phyloP scores from a whole-genome alignment of 2,113 vertebrate species.

The Oryzias celebensis region DNA sequence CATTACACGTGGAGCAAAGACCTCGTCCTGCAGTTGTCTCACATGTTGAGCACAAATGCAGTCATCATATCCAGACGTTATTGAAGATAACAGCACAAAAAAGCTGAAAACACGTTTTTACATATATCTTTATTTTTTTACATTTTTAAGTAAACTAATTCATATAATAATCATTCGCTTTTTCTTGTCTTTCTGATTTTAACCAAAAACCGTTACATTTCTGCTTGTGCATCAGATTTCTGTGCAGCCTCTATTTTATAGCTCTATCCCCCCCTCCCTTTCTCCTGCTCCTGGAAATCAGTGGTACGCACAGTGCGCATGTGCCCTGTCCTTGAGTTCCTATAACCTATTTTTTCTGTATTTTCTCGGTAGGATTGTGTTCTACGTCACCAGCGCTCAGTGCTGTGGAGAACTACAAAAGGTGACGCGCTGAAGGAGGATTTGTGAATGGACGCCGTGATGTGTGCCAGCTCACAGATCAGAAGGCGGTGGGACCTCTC shows the following conservation, averaged over 20 bases:
- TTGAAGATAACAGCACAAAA: slow-evolving; percentile 15
- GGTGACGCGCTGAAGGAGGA: slow-evolving; percentile 76
- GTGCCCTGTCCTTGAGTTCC: slow-evolving; percentile 66
- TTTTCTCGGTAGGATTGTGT: slow-evolving; percentile 66
- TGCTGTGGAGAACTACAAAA: slow-evolving; percentile 68
- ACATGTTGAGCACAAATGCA: not conserved
- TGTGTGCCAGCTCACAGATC: slow-evolving; percentile 81
- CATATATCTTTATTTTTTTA: too few relatives aligned
- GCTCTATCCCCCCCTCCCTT: slow-evolving; percentile 16
- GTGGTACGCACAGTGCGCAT: slow-evolving; percentile 63
- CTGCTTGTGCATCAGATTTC: not conserved
- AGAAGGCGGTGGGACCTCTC: slow-evolving; percentile 76
- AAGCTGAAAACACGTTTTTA: slow-evolving; percentile 8
- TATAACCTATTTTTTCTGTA: slow-evolving; percentile 65
- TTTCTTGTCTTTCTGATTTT: not conserved
- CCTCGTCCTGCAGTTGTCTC: slow-evolving; percentile 1
- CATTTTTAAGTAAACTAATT: too few relatives aligned
- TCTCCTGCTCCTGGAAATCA: slow-evolving; percentile 39
- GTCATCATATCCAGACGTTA: slow-evolving; percentile 4
- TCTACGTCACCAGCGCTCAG: slow-evolving; percentile 72
- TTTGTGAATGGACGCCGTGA: slow-evolving; percentile 83
- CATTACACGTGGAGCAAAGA: not conserved
- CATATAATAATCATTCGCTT: too few relatives aligned
- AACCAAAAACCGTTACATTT: slow-evolving; percentile 18
- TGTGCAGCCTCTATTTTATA: slow-evolving; percentile 44